Base-by-base conservation (phyloP, 92 coral and sea anemone species). In the Phenganax stokvisi region DNA sequence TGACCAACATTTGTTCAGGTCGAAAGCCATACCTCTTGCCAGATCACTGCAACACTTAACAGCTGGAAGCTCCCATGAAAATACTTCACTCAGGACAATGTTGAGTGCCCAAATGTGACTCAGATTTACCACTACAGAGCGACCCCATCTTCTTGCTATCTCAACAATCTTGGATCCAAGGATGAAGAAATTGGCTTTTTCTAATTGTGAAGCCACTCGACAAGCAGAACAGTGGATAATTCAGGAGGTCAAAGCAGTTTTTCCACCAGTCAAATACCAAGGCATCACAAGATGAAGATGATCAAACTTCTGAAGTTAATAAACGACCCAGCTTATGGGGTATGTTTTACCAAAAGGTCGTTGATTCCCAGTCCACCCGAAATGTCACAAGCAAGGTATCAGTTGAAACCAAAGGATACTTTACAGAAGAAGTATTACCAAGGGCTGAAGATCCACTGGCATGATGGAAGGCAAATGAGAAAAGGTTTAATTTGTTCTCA, bases 151-250 rank as follows among this genome's bases (percentile, higher is more conserved):
- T 9, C 59, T 82, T 10, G 71, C 80, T 3, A 16, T 72, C 51
- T 75, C 85, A 30, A 82, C 85, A 6, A 15, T 82, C 57, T 7
- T 82, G 8, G 85, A 82, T 71, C 85, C 80, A 28, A 55, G 72
- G 9, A 13, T 82, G 80, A 82, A 82, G 85, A 82, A 82, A 60
- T 10, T 82, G 72, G 85, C 85, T 25, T 59, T 82, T 57, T 12
- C 37, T 47, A 78, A 58, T 54, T 8, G 44, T 47, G 60, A 2
- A 60, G 71, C 72, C 10, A 59, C 61, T 1, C 85, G 54, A 13
- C 80, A 82, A 15, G 85, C 57, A 12, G 79, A 72, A 25, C 61
- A 72, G 9, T 20, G 61, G 80, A 71, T 82, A 4, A 3, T 73
- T 12, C 80, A 82, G 64, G 84, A 81, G 73, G 51, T 58, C 58